Evolutionary conservation across 1,140 invertebrate genomes (phyloP), one percentile per base, ranked within the genome.

Genomic region (Megalopta genalis): DNA sequence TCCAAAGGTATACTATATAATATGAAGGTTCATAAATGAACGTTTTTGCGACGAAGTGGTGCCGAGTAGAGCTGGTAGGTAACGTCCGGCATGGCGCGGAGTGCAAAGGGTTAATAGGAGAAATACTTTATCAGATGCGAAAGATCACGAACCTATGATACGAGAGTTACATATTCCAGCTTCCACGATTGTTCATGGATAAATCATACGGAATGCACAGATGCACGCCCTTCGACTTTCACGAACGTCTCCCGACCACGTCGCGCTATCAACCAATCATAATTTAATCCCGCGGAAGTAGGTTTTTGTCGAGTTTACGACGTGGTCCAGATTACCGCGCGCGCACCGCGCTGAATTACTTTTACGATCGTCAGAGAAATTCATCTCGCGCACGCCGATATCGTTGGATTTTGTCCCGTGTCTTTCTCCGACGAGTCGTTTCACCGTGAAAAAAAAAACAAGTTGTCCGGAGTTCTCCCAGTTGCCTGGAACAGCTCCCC

Each of bases 271-370:
- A 14, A 67, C 37, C 37, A 39, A 23, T 8, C 54, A 39, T 69
- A 76, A 76, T 14, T 76, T 65, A 68, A 52, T 21, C 10, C 23
- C 9, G 74, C 3, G 46, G 14, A 49, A 49, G 46, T 10, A 16
- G 46, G 16, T 49, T 49, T 25, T 46, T 76, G 32, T 69, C 68
- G 74, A 76, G 65, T 76, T 32, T 76, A 76, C 16, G 39, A 68
- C 54, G 27, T 39, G 65, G 64, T 76, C n/a, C 65, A 69, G 74
- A 76, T 76, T 76, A 76, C 68, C 68, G 46, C 64, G 65, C 74
- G 60, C 64, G 65, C 3, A 23, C 59, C 73, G 73, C 25, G 18
- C 6, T 18, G 54, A 69, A 68, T 76, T 69, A 76, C 39, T 67
- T 76, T 69, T 68, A 69, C 65, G 65, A 76, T 76, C 54, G 32